Evolutionary conservation across 2,888 invertebrate species (phyloP).

Genomic region (Ophioninae sp.): DNA sequence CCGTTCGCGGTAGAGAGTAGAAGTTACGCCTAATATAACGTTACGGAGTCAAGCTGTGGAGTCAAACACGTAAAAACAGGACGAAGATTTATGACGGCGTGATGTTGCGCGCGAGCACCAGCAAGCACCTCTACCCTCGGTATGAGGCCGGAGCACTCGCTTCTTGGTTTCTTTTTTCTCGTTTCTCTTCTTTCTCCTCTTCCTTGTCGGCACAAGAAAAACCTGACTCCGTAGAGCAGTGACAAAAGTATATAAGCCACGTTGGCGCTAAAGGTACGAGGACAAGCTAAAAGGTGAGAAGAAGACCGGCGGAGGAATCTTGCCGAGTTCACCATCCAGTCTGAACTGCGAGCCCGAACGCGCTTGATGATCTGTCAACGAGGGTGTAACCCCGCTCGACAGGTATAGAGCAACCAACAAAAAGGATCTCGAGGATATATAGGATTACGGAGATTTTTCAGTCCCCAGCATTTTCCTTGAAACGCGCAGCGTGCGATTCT

Average conservation of each 20-base stretch:
- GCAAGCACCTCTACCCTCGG: slow-evolving; percentile 64
- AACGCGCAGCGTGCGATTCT: slow-evolving; percentile 37
- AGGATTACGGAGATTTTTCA: slow-evolving; percentile 35
- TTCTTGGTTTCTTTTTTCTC: slow-evolving; percentile 16
- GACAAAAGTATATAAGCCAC: slow-evolving; percentile 22
- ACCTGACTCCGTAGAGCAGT: slow-evolving; percentile 38
- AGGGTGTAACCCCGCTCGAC: slow-evolving; percentile 19
- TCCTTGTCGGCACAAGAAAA: slow-evolving; percentile 38
- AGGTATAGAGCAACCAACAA: slow-evolving; percentile 25
- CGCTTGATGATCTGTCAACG: slow-evolving; percentile 19
- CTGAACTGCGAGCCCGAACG: slow-evolving; percentile 21
- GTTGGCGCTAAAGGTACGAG: slow-evolving; percentile 43
- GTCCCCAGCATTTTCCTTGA: slow-evolving; percentile 16
- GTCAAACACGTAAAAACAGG: slow-evolving; percentile 78
- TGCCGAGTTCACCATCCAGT: slow-evolving; percentile 20
- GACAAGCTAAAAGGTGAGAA: slow-evolving; percentile 29
- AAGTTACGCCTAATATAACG: slow-evolving; percentile 75
- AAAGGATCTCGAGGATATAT: slow-evolving; percentile 30
- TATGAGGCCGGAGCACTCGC: slow-evolving; percentile 68
- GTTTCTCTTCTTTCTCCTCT: slow-evolving; percentile 3
- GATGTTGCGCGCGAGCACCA: slow-evolving; percentile 33
- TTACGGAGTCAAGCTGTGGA: slow-evolving; percentile 68
- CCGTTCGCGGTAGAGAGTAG: slow-evolving; percentile 68
- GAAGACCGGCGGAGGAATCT: slow-evolving; percentile 39
- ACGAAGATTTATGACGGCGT: slow-evolving; percentile 75